Evolutionary conservation across 2,888 invertebrate genomes (phyloP), one percentile per base, ranked within the genome.

Genomic region (Epinotia nisella): DNA sequence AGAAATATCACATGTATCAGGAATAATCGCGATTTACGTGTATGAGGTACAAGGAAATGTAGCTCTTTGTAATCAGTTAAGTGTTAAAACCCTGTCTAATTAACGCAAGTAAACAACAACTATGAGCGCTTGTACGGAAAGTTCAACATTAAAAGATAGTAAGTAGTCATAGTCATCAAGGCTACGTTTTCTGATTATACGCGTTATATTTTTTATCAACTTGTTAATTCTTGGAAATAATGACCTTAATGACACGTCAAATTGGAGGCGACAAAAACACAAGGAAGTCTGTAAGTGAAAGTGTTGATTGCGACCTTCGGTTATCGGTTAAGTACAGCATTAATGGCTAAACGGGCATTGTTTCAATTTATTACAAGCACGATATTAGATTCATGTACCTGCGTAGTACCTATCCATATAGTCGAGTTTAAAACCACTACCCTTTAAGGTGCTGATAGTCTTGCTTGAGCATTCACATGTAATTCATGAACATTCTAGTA

Each of bases 221-320:
- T 49, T 49, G 49, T 49, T 49, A 49, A 49, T 49, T 49, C 45
- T n/a, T 24, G 19, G 45, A 29, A 62, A 64, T 24, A 45, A 62
- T 64, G 41, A 62, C 70, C 49, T 19, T 55, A 64, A 69, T 70
- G 59, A 68, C 73, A 69, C 53, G 58, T 64, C 69, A 17, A 60
- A 73, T 72, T 41, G 58, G 21, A 5, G 7, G 72, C 75, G 79
- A 79, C 82, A 84, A 83, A 79, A 80, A 82, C 62, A 74, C 77
- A 66, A 79, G 84, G 85, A 85, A 85, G 81, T 81, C 3, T 58
- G 41, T 60, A 11, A 73, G 83, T 78, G 83, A 85, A 84, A 83
- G 85, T 81, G 71, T 80, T 74, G 58, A 19, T 60, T 35, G 68
- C 68, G 79, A 51, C 83, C 83, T 84, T 85, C 75, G 56, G 68